Base-by-base conservation (phyloP, 53 echinoderm and acorn worm genomes). In the Antedon mediterranea region DNA sequence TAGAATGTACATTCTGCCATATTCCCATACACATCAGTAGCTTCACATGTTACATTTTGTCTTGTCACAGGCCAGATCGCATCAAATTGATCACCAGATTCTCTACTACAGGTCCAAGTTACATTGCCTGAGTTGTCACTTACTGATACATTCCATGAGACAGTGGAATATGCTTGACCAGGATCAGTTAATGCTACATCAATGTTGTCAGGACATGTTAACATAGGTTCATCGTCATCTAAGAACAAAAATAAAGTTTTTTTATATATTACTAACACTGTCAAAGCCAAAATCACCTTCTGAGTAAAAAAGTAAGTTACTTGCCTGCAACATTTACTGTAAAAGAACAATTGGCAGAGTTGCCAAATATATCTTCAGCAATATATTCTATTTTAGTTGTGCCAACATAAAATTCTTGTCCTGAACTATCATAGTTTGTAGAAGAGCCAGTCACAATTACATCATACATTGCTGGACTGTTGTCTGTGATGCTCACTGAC, bases 101-200 rank as follows among this genome's bases (percentile, higher is more conserved):
- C 43, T 14, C 15, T 14, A 18, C 43, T 34, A 75, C 81, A 81
- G 43, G 30, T 43, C 26, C 74, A 32, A 27, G 4, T 30, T n/a
- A 81, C 81, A 29, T 0, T 0, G 13, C 75, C 75, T 13, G 75
- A 81, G 43, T 81, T 81, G 75, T 81, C 81, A 28, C 27, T 44
- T 3, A 42, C 31, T n/a, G 81, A 74, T 23, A 43, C 74, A 33
- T 43, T 74, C 81, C 81, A 81, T 7, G 34, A 74, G 31, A 81
- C 73, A 18, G 81, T 81, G 0, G 43, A 0, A 43, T 81, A 74
- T 41, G 73, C 37, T 2, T 42, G 30, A 27, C 43, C 29, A 0
- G n/a, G 9, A 0, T 74, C 74, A n/a, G 73, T 30, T 41, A 73
- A 43, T 43, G 32, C 73, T 28, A 74, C 74, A 43, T 71, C 81